Conservation (phyloP, 2,797 vertebrate genomes). For the Luscinia luscinia region DNA sequence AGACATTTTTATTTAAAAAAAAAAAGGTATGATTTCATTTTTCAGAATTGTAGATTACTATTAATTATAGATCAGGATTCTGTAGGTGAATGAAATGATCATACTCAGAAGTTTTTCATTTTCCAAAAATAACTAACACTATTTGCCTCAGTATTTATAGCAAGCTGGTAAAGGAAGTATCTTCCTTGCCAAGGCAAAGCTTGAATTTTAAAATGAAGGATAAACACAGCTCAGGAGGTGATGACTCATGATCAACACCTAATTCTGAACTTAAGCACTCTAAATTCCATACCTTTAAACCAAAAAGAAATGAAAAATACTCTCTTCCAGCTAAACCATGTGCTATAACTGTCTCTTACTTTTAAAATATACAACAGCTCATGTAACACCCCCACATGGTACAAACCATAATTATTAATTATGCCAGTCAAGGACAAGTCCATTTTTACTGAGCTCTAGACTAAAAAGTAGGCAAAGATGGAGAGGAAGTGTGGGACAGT, state of each 20-base stretch:
- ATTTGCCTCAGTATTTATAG: slow-evolving; percentile 8
- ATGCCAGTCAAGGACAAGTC: not conserved
- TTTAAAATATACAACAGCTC: not conserved
- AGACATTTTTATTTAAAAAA: not conserved
- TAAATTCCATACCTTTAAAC: not conserved
- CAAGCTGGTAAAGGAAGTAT: slow-evolving; percentile 1
- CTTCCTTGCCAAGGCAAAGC: slow-evolving; percentile 4
- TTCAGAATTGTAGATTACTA: not conserved
- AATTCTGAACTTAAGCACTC: not conserved
- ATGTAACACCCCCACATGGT: not conserved
- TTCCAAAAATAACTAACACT: slow-evolving; percentile 43
- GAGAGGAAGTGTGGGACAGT: not conserved
- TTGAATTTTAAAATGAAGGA: slow-evolving; percentile 22
- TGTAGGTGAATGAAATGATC: not conserved
- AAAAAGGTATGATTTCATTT: not conserved
- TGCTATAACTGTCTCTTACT: not conserved
- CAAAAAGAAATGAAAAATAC: not conserved
- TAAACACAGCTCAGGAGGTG: not conserved
- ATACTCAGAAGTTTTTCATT: not conserved
- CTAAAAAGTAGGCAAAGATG: not conserved
- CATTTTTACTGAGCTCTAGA: not conserved
- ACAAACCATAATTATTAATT: not conserved
- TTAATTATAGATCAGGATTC: slow-evolving; percentile 29
- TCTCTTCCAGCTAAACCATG: not conserved
- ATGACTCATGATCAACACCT: not conserved